A percentile compares a stretch with the other conserved stretches of the same genome.
phyloP scores from a whole-genome alignment of 2,113 vertebrate genomes.

The Albula goreensis region DNA sequence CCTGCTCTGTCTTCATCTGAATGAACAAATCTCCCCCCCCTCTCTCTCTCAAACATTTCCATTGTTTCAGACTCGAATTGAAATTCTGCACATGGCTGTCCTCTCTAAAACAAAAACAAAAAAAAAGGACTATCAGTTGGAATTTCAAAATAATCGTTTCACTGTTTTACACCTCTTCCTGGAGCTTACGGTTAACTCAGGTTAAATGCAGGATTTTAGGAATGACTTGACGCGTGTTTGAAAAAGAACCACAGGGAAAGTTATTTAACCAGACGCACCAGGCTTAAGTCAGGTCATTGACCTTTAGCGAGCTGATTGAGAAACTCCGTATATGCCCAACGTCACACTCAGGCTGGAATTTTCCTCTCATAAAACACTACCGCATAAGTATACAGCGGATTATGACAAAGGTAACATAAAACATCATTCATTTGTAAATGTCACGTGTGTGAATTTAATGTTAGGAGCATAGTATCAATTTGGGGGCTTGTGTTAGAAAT shows the following conservation, averaged over 20 bases:
- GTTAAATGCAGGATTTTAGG: not conserved
- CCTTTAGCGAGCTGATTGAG: not conserved
- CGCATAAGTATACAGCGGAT: too few species aligned
- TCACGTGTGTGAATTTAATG: too few species aligned
- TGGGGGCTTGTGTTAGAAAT: too few species aligned
- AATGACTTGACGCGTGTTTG: not conserved
- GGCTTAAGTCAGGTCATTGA: not conserved
- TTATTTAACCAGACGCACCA: not conserved
- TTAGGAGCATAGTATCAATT: too few species aligned
- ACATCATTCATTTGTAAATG: too few species aligned
- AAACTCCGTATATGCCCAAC: not conserved
- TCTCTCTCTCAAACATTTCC: not conserved
- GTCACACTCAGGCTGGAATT: too few species aligned
- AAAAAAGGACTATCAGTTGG: too few species aligned
- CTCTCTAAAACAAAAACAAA: not conserved
- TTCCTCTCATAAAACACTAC: too few species aligned
- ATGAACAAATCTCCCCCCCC: not conserved
- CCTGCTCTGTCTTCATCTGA: conserved; percentile 37
- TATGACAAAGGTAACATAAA: too few species aligned
- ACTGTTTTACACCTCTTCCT: too few species aligned
- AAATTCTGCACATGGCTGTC: not conserved
- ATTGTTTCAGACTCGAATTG: not conserved
- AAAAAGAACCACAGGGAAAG: not conserved
- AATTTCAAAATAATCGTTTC: too few species aligned
- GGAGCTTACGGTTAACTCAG: not conserved